Conservation (phyloP, 2,113 vertebrate genomes). For the Sturnus vulgaris region DNA sequence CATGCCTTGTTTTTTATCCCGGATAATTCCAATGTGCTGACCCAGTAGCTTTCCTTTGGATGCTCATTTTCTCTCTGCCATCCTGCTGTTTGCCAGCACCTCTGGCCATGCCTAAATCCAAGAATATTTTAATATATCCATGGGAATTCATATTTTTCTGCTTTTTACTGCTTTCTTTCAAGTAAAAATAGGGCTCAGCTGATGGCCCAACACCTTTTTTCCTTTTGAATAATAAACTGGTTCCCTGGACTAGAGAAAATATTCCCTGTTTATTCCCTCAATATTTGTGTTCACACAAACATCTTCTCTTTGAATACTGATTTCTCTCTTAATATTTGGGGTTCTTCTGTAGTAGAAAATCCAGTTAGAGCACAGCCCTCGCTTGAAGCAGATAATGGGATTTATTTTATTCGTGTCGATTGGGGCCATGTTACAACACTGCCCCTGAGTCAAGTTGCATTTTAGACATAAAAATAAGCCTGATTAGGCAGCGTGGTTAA, state of each 20-base stretch:
- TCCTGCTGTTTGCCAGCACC: not conserved
- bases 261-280: not conserved
- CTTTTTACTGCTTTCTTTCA: not conserved
- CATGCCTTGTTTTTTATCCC: not conserved
- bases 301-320: not conserved
- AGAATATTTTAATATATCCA: not conserved
- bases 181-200: not conserved
- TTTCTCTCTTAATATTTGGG: not conserved
- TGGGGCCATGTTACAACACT: not conserved
- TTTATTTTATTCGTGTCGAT: not conserved
- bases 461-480: not conserved
- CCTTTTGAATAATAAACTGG: not conserved
- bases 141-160: not conserved
- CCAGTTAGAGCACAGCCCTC: not conserved
- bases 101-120: not conserved
- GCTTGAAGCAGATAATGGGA: not conserved
- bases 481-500: not conserved
- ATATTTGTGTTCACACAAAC: not conserved
- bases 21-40: not conserved
- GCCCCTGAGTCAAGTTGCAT: not conserved
- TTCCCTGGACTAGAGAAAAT: not conserved
- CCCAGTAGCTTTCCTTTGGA: not conserved
- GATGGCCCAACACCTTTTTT: not conserved
- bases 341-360: not conserved
- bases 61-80: not conserved